These are phyloP conservation scores for Lophius piscatorius DNA, from an alignment of 2,113 vertebrate genomes.

Conservation along the genomic window DNA sequence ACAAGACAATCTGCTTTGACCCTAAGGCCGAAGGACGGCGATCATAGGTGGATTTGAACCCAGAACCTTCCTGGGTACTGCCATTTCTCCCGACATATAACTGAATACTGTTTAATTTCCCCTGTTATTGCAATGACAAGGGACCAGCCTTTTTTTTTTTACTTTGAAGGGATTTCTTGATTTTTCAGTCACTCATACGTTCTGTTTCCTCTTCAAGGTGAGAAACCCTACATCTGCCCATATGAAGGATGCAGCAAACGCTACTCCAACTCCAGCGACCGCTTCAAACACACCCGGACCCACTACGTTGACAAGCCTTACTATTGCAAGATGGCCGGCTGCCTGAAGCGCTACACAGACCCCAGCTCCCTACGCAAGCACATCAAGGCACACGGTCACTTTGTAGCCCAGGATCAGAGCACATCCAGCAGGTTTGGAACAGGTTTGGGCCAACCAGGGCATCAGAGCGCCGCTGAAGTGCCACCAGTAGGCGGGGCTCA, in stretches of 20 bases:
- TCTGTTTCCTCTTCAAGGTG: conserved; percentile 80
- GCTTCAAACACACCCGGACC: conserved; percentile 98
- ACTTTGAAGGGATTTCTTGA: too few species aligned
- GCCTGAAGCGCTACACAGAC: conserved; percentile 97
- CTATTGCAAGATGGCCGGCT: conserved; percentile 98
- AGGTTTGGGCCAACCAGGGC: conserved; percentile 15
- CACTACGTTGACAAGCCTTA: conserved; percentile 99
- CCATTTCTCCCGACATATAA: too few species aligned
- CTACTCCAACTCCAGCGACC: conserved; percentile 99
- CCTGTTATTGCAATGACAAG: too few species aligned
- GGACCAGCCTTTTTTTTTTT: too few species aligned
- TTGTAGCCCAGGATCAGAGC: conserved; percentile 86
- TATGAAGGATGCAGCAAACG: conserved; percentile 98
- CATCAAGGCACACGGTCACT: conserved; percentile 98
- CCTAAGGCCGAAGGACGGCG: too few species aligned
- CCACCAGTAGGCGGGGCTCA: conserved; percentile 81
- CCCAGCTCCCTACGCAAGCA: conserved; percentile 98
- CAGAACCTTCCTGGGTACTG: too few species aligned
- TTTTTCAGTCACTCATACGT: too few species aligned
- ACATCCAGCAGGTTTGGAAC: conserved; percentile 67
- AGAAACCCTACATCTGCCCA: conserved; percentile 96
- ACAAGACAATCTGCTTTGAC: too few species aligned
- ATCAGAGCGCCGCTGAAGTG: conserved; percentile 56
- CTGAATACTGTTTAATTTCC: too few species aligned
- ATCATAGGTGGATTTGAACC: too few species aligned